Evolutionary conservation across 2,888 invertebrate genomes (phyloP).

Genomic region (Metacarcinus magister): DNA sequence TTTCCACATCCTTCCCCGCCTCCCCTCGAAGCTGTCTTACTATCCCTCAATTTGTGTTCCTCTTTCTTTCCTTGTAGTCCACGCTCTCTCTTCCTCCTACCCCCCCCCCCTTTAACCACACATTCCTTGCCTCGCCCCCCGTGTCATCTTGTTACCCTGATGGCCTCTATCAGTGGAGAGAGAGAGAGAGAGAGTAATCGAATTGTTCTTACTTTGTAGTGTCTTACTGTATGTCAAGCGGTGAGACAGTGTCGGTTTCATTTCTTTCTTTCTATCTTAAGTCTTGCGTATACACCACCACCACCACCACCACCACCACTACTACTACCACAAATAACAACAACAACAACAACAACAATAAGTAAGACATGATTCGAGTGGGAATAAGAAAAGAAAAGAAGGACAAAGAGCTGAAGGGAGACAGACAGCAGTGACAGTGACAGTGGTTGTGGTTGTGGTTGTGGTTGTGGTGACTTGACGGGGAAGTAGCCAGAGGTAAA

Average conservation of each 20-base stretch:
- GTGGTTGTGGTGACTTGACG: neutral
- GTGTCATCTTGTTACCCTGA: no score
- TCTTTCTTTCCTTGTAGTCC: no score
- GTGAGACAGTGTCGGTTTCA: neutral
- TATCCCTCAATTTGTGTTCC: no score
- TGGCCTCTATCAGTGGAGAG: neutral
- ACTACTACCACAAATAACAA: neutral
- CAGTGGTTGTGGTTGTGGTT: neutral
- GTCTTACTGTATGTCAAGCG: neutral
- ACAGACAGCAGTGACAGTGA: neutral
- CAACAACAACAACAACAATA: neutral
- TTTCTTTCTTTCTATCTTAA: neutral
- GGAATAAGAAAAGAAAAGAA: neutral
- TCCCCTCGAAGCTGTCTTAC: neutral
- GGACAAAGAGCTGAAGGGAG: neutral
- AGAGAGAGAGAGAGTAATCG: neutral
- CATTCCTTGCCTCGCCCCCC: no score
- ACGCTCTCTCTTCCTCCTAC: no score
- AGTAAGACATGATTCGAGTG: neutral
- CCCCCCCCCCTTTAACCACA: no score
- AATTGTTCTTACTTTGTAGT: neutral
- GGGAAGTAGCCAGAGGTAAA: neutral
- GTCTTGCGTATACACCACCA: neutral
- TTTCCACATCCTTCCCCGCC: neutral
- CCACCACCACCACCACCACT: neutral